phyloP scores from a whole-genome alignment of 2,797 vertebrate species.

The Serranus cabrilla region DNA sequence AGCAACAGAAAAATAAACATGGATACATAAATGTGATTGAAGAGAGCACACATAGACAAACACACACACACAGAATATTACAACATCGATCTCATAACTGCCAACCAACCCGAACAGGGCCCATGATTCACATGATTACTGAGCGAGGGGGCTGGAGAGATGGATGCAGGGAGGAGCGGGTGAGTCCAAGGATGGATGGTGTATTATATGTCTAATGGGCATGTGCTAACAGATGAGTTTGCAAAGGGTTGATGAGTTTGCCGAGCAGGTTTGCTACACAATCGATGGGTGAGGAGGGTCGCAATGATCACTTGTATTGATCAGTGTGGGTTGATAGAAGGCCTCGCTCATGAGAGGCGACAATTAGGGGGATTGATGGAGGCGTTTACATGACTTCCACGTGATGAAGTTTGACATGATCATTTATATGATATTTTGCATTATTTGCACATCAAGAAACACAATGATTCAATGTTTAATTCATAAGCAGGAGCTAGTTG shows the following conservation, averaged over 20 bases:
- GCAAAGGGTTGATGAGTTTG: slow-evolving; percentile 47
- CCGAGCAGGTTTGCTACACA: slow-evolving; percentile 27
- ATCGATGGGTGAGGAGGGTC: slow-evolving; percentile 62
- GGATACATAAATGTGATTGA: slow-evolving; percentile 40
- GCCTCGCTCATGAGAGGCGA: not conserved
- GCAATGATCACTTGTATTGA: slow-evolving; percentile 67
- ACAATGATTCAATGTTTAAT: not conserved
- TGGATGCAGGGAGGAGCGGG: slow-evolving; percentile 5
- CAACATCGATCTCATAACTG: slow-evolving; percentile 62
- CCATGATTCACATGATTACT: slow-evolving; percentile 54
- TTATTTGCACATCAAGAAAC: not conserved
- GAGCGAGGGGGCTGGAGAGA: slow-evolving; percentile 28
- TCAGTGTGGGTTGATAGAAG: slow-evolving; percentile 48
- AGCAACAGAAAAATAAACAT: slow-evolving; percentile 46
- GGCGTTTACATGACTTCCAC: not conserved
- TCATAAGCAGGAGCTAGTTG: not conserved
- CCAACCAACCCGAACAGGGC: slow-evolving; percentile 9
- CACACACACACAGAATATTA: slow-evolving; percentile 48
- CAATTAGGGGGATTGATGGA: not conserved
- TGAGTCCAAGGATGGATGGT: slow-evolving; percentile 39
- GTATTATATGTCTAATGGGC: slow-evolving; percentile 47
- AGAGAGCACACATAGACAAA: slow-evolving; percentile 2
- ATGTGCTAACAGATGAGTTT: slow-evolving; percentile 58
- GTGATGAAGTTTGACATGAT: no score
- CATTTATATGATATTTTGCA: not conserved